Evolutionary conservation across 2,797 vertebrate genomes (phyloP), one percentile per base, ranked within the genome.

Genomic region (Syndactyla subalaris): DNA sequence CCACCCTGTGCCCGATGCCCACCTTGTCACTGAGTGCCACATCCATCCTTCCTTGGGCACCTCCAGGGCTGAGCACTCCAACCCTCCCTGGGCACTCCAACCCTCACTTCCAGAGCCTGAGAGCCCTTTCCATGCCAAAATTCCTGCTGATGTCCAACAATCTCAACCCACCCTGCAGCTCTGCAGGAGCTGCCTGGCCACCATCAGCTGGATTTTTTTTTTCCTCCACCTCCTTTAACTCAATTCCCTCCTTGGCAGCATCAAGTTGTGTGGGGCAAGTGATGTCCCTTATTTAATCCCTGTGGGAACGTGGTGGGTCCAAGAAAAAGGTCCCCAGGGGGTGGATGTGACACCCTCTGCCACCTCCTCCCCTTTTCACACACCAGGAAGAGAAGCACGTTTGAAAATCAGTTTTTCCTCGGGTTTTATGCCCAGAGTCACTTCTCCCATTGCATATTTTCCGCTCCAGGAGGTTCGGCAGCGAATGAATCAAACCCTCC

Each of bases 271-370:
- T 0, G 14, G 24, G 39, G 10, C 20, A 20, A 34, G 23, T 0
- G 8, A 5, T 15, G 12, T 3, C 46, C 75, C 41, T 29, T 20
- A 18, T 45, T 20, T 14, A 16, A 30, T 8, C 15, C 72, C 30
- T 1, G 7, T 8, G 22, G 29, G 26, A n/a, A 24, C 1, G 2
- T 1, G 22, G 36, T 12, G 18, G 32, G 14, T 19, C 46, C 1
- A 0, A 27, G 38, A 39, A 62, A 27, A 16, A 43, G 29, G 7
- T 63, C 39, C 39, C 7, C 30, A 57, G 39, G 58, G 38, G 34
- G 6, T 58, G 34, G 57, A 26, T 26, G 34, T 9, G 17, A 36
- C 57, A 17, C 48, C 5, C 18, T 19, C 10, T 38, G 27, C 55
- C 48, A 14, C 48, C 48, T 49, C 48, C 62, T 39, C 55, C 27